These are phyloP conservation scores for Pseudopleuronectes americanus DNA, from an alignment of 2,797 vertebrate species.

Conservation along the genomic window DNA sequence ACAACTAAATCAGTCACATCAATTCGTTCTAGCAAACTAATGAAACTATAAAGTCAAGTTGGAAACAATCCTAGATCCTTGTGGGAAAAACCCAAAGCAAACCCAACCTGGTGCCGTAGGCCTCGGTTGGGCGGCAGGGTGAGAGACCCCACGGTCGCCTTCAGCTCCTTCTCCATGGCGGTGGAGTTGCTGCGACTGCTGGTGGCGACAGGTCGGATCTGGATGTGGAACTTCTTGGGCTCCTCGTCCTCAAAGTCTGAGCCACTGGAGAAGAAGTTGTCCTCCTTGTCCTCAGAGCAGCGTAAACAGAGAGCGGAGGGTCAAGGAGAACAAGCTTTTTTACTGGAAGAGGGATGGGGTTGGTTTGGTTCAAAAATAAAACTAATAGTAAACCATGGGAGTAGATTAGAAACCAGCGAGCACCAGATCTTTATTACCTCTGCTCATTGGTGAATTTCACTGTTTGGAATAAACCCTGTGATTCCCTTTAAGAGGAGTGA, in stretches of 20 bases:
- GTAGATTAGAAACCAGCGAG: background rate
- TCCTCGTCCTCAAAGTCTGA: slow-evolving; percentile 95
- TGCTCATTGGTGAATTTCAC: slow-evolving; percentile 5
- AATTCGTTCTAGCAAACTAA: no score
- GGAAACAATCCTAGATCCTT: no score
- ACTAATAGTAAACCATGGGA: no score
- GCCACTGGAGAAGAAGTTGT: slow-evolving; percentile 92
- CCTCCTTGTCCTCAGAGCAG: slow-evolving; percentile 82
- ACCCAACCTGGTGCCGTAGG: slow-evolving; percentile 60
- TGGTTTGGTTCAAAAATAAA: background rate
- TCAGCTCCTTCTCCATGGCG: slow-evolving; percentile 88
- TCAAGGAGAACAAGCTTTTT: slow-evolving; percentile 64
- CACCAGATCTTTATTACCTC: background rate
- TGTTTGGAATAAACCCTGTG: slow-evolving; percentile 12
- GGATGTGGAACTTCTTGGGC: slow-evolving; percentile 92
- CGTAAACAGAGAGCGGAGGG: slow-evolving; percentile 60
- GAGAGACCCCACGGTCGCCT: slow-evolving; percentile 90
- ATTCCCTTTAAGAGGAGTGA: background rate
- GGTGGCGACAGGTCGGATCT: slow-evolving; percentile 89
- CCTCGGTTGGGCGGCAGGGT: slow-evolving; percentile 88
- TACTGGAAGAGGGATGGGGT: background rate
- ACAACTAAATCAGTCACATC: no score
- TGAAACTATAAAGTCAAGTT: no score
- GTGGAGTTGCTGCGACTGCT: slow-evolving; percentile 78
- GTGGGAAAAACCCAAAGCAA: background rate